Evolutionary conservation across 2,888 invertebrate genomes (phyloP).

Genomic region (Chelonus formosanus): DNA sequence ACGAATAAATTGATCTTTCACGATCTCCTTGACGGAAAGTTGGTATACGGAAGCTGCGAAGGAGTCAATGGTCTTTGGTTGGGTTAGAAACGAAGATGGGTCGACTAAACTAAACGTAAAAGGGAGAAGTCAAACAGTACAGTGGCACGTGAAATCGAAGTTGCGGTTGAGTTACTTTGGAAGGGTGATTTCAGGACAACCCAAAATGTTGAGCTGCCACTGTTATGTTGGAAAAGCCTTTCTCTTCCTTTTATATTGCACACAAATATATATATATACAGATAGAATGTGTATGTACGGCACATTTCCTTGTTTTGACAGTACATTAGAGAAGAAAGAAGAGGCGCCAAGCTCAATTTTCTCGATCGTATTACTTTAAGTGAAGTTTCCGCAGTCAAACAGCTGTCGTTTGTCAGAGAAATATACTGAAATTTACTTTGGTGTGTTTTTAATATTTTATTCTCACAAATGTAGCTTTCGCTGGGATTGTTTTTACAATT

Average conservation of each 20-base stretch:
- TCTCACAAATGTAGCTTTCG: no score
- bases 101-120: background rate
- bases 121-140: slow-evolving; percentile 18
- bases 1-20: slow-evolving; percentile 31
- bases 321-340: no score
- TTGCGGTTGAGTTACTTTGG: slow-evolving; percentile 22
- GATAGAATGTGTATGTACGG: background rate
- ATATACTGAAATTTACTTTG: no score
- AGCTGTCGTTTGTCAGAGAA: background rate
- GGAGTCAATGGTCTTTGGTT: slow-evolving; percentile 15
- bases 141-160: slow-evolving; percentile 21
- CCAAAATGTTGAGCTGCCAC: background rate
- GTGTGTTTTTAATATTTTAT: no score
- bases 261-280: no score
- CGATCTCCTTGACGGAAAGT: slow-evolving; percentile 17
- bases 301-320: no score
- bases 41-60: slow-evolving; percentile 5
- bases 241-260: no score
- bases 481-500: no score
- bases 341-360: no score
- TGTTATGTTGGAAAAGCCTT: background rate
- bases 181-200: slow-evolving; percentile 7
- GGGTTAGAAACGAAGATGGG: background rate
- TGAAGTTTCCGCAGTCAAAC: no score
- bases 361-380: no score